Conservation (phyloP, 2,113 vertebrate species). For the Syrrhaptes paradoxus region DNA sequence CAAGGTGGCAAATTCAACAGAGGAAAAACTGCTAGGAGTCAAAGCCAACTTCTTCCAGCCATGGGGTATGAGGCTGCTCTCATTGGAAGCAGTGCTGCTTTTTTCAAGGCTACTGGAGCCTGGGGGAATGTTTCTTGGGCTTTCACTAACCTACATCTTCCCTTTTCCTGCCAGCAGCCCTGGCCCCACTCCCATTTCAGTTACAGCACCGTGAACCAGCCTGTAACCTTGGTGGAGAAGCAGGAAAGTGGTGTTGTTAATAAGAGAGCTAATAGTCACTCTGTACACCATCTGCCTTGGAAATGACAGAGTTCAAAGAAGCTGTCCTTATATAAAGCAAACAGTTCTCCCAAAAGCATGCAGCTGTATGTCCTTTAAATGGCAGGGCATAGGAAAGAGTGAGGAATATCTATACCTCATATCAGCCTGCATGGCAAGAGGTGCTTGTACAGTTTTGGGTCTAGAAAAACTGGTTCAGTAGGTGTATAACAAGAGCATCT, state of each 20-base stretch:
- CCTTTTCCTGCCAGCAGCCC: constrained; percentile 41
- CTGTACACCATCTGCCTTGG: not conserved
- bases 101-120: constrained; percentile 19
- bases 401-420: not conserved
- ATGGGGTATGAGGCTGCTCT: not conserved
- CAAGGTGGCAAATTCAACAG: constrained; percentile 31
- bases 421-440: not conserved
- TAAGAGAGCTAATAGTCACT: not conserved
- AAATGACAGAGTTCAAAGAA: not conserved
- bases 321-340: not conserved
- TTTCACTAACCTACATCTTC: not conserved
- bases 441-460: not conserved
- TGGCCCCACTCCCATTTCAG: constrained; percentile 35
- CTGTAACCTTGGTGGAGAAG: constrained; percentile 10
- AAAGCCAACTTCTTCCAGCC: constrained; percentile 48
- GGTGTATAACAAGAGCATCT: not conserved
- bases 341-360: not conserved
- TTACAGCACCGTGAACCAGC: not conserved
- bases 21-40: constrained; percentile 23
- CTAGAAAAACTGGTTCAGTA: not conserved
- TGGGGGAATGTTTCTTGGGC: constrained; percentile 14
- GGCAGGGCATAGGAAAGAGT: not conserved
- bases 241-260: not conserved
- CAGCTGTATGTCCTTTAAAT: not conserved
- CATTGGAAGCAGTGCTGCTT: not conserved